phyloP scores from a whole-genome alignment of 2,113 vertebrate genomes.

The Neopipo cinnamomea region DNA sequence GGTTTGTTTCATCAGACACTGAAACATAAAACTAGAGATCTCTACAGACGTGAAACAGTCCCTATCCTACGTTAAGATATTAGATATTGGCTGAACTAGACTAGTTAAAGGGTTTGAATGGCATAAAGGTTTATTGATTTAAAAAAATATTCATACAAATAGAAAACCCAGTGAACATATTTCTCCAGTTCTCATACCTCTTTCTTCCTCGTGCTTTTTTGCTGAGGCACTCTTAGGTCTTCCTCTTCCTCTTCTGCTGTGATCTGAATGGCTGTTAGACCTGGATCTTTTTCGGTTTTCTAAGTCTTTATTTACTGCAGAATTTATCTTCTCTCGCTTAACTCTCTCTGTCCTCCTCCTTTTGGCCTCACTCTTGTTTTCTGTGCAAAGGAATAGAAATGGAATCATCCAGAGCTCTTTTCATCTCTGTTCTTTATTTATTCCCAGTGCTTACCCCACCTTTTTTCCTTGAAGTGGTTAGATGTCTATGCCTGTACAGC shows the following conservation, averaged over 20 bases:
- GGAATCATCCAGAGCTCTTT: slow-evolving; percentile 10
- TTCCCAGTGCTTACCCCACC: not conserved
- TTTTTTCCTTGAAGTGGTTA: not conserved
- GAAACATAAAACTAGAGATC: slow-evolving; percentile 1
- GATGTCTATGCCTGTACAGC: not conserved
- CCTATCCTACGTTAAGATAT: not conserved
- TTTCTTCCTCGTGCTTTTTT: slow-evolving; percentile 95
- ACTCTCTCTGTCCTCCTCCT: slow-evolving; percentile 93
- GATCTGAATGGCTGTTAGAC: slow-evolving; percentile 92
- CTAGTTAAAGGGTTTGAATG: not conserved
- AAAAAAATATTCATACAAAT: not conserved
- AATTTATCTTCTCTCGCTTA: slow-evolving; percentile 88
- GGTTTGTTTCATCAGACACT: not conserved
- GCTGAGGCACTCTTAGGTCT: slow-evolving; percentile 89
- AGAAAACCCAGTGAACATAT: not conserved
- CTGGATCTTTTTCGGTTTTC: slow-evolving; percentile 91
- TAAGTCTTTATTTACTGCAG: slow-evolving; percentile 84
- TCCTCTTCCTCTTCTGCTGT: slow-evolving; percentile 90
- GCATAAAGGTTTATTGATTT: not conserved
- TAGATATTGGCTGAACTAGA: not conserved
- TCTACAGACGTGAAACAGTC: not conserved
- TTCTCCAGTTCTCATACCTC: slow-evolving; percentile 78
- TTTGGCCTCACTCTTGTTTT: slow-evolving; percentile 89
- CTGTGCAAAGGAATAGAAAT: slow-evolving; percentile 74
- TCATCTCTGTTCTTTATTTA: not conserved